Conservation (phyloP, 2,797 vertebrate genomes). For the Tadarida brasiliensis region DNA sequence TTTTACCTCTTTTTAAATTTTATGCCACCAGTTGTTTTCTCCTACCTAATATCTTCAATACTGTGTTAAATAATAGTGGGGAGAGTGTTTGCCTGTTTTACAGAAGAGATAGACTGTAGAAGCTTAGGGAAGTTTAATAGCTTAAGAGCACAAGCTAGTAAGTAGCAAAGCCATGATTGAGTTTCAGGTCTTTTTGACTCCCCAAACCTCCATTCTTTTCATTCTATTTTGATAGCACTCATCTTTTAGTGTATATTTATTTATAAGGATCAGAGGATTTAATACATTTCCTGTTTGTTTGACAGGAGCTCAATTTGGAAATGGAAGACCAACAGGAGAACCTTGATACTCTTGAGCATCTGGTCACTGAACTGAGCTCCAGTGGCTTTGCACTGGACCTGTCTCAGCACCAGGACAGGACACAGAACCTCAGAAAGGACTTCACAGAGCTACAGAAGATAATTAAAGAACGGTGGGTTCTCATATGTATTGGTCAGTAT, state of each 20-base stretch:
- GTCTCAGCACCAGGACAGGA: slow-evolving; percentile 90
- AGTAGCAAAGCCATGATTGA: background rate
- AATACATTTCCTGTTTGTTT: slow-evolving; percentile 50
- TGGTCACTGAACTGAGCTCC: slow-evolving; percentile 91
- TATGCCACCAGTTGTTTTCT: slow-evolving; percentile 4
- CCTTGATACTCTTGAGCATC: slow-evolving; percentile 91
- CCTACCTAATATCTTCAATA: slow-evolving; percentile 3
- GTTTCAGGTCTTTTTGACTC: slow-evolving; percentile 16
- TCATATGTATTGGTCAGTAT: background rate
- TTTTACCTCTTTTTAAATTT: slow-evolving; percentile 20
- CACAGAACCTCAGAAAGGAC: slow-evolving; percentile 91
- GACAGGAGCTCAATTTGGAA: slow-evolving; percentile 94
- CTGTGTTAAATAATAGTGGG: slow-evolving; percentile 24
- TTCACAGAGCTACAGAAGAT: slow-evolving; percentile 92
- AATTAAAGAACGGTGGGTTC: slow-evolving; percentile 92
- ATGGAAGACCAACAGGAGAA: slow-evolving; percentile 93
- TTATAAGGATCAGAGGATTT: slow-evolving; percentile 26
- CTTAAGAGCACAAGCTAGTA: slow-evolving; percentile 1
- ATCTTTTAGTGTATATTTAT: slow-evolving; percentile 45
- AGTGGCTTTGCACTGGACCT: slow-evolving; percentile 87
- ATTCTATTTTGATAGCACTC: background rate
- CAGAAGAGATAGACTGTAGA: background rate
- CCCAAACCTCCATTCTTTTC: slow-evolving; percentile 29
- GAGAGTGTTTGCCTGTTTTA: background rate
- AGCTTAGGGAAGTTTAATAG: slow-evolving; percentile 1